phyloP scores from a whole-genome alignment of 2,888 invertebrate genomes.

The Plagodis dolabraria region DNA sequence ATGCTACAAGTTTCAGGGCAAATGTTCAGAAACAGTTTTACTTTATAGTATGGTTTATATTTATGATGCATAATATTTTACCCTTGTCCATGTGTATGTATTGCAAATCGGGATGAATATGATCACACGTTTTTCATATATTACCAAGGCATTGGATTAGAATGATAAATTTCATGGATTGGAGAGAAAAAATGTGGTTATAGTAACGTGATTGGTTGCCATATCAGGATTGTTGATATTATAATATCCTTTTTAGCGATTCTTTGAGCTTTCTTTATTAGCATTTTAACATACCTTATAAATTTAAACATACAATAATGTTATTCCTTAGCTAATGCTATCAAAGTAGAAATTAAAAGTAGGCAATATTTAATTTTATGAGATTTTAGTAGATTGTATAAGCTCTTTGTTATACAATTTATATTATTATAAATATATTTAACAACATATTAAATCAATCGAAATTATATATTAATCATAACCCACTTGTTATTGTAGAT shows the following conservation, averaged over 20 bases:
- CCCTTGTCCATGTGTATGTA: background rate
- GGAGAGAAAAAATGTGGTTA: slow-evolving; percentile 29
- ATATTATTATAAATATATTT: slow-evolving; percentile 30
- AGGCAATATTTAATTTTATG: slow-evolving; percentile 50
- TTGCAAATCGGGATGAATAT: background rate
- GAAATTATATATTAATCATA: slow-evolving; percentile 51
- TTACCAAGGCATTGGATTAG: slow-evolving; percentile 15
- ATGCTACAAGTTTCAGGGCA: slow-evolving; percentile 38
- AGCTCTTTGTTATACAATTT: slow-evolving; percentile 6
- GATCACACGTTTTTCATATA: background rate
- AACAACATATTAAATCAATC: slow-evolving; percentile 38
- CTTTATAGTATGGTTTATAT: too few relatives aligned
- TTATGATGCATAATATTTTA: background rate
- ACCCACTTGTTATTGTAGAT: slow-evolving; percentile 74
- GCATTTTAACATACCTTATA: slow-evolving; percentile 18
- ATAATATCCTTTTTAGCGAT: slow-evolving; percentile 44
- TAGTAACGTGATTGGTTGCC: slow-evolving; percentile 56
- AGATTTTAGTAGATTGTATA: slow-evolving; percentile 42
- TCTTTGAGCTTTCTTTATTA: slow-evolving; percentile 48
- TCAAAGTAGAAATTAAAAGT: slow-evolving; percentile 55
- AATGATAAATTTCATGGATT: background rate
- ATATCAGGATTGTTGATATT: slow-evolving; percentile 57
- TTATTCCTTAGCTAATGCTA: slow-evolving; percentile 56
- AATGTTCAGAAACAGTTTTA: too few relatives aligned
- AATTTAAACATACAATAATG: slow-evolving; percentile 20